Conservation (phyloP, 2,113 vertebrate genomes). For the Labrus mixtus region DNA sequence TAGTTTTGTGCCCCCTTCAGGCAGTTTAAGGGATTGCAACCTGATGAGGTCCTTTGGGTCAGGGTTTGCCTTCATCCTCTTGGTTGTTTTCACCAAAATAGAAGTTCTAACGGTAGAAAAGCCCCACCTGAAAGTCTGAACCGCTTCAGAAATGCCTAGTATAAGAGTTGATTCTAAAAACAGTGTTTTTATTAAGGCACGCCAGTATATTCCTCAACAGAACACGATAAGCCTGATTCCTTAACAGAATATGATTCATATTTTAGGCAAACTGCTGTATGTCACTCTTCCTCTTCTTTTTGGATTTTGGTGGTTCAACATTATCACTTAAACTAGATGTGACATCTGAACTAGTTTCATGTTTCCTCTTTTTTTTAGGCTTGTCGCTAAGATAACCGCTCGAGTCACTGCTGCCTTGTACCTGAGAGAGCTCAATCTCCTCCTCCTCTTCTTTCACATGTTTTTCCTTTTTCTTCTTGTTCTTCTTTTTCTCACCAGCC, state of each 20-base stretch:
- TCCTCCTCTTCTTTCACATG: conserved; percentile 62
- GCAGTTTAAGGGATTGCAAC: conserved; percentile 18
- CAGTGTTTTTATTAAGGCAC: background rate
- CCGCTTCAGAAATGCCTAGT: too few relatives aligned
- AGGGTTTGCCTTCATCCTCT: background rate
- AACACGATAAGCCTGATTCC: background rate
- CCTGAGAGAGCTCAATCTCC: conserved; percentile 51
- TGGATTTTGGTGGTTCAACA: conserved; percentile 72
- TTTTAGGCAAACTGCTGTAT: conserved; percentile 39
- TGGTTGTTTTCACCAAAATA: too few relatives aligned
- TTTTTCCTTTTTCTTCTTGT: conserved; percentile 81
- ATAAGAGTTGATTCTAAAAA: too few relatives aligned
- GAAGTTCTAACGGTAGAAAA: background rate
- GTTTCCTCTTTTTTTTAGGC: conserved; percentile 87
- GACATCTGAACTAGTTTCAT: conserved; percentile 59
- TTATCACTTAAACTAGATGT: conserved; percentile 20
- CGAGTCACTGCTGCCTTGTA: conserved; percentile 84
- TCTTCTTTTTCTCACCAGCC: conserved; percentile 65
- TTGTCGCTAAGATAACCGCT: conserved; percentile 88
- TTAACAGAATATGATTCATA: background rate
- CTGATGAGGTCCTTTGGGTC: background rate
- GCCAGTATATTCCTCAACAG: background rate
- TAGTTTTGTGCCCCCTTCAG: conserved; percentile 62
- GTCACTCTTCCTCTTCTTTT: conserved; percentile 85
- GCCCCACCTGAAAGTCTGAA: background rate